A percentile compares a stretch with the other conserved stretches of the same genome.
Evolutionary conservation across 92 coral and sea anemone genomes (phyloP).

Genomic region (Actinernus sp.): DNA sequence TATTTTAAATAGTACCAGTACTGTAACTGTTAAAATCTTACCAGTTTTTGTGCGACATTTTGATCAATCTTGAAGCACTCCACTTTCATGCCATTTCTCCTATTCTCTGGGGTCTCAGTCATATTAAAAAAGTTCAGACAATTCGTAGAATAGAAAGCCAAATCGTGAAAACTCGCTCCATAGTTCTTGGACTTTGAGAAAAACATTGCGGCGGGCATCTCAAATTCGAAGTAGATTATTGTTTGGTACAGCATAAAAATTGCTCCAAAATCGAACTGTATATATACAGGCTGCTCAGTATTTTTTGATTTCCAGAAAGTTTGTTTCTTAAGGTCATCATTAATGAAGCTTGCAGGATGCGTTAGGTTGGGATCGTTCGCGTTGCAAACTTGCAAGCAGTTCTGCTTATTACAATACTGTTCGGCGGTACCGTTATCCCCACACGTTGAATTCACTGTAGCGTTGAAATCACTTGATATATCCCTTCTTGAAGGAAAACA

Average conservation of each 20-base stretch:
- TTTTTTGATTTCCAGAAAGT: constrained; percentile 95
- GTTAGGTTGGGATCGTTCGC: constrained; percentile 13
- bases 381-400: constrained; percentile 71
- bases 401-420: constrained; percentile 36
- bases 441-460: constrained; percentile 94
- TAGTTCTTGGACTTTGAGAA: constrained; percentile 81
- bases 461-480: constrained; percentile 43
- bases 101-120: constrained; percentile 62
- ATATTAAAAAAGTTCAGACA: constrained; percentile 74
- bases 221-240: constrained; percentile 70
- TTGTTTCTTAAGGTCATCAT: constrained; percentile 35
- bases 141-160: constrained; percentile 72
- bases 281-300: constrained; percentile 72
- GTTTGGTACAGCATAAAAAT: constrained; percentile 74
- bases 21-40: no score
- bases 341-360: constrained; percentile 70
- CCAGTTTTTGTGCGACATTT: no score
- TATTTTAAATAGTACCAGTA: no score
- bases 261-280: constrained; percentile 74
- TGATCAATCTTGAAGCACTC: constrained; percentile 80
- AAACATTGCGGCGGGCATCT: constrained; percentile 92
- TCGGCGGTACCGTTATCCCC: constrained; percentile 64
- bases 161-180: constrained; percentile 60
- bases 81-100: constrained; percentile 66
- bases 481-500: constrained; percentile 69